These are phyloP conservation scores for Oxycera nigricornis DNA, from an alignment of 2,888 invertebrate species.

Conservation along the genomic window DNA sequence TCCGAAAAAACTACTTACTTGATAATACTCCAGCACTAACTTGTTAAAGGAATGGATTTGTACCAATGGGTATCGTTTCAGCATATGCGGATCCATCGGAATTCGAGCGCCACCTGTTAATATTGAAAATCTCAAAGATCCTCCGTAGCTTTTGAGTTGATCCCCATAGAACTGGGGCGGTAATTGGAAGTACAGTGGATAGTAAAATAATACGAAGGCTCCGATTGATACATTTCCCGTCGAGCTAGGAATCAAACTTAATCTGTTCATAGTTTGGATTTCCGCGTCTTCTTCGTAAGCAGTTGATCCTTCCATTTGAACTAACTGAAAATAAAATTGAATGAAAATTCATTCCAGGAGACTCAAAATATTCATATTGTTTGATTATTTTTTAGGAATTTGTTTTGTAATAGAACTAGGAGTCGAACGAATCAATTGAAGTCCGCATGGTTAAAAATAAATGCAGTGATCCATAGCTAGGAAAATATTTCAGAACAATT, in stretches of 20 bases:
- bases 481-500: neutral
- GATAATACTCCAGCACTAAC: slow-evolving; percentile 79
- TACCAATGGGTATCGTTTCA: slow-evolving; percentile 77
- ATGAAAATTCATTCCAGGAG: too few species aligned
- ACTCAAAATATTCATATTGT: neutral
- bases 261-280: slow-evolving; percentile 66
- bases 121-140: slow-evolving; percentile 79
- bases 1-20: slow-evolving; percentile 61
- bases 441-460: neutral
- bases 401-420: neutral
- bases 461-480: neutral
- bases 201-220: slow-evolving; percentile 57
- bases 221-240: slow-evolving; percentile 62
- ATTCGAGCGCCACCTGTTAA: slow-evolving; percentile 71
- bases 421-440: neutral
- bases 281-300: slow-evolving; percentile 61
- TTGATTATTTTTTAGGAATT: neutral
- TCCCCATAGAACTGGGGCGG: slow-evolving; percentile 86
- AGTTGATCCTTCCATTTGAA: slow-evolving; percentile 59
- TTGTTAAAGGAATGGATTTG: slow-evolving; percentile 78
- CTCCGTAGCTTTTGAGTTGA: slow-evolving; percentile 88
- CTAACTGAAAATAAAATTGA: slow-evolving; percentile 50
- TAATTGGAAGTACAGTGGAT: slow-evolving; percentile 65
- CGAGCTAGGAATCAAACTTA: slow-evolving; percentile 70
- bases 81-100: slow-evolving; percentile 65